phyloP scores from a whole-genome alignment of 1,140 invertebrate species.

The Dreissena polymorpha region DNA sequence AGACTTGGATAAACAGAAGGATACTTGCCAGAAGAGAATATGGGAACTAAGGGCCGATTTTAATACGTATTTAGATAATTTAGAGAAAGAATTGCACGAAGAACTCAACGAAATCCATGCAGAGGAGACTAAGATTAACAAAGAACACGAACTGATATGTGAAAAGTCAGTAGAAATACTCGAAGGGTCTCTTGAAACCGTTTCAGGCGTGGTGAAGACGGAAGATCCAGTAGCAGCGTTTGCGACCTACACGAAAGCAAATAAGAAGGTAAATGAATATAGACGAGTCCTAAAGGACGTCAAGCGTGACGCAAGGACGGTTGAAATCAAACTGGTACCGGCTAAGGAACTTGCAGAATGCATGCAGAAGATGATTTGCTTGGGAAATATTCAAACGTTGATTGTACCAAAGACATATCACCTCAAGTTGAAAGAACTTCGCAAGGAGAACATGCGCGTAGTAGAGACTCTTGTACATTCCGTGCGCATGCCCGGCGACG shows the following conservation, averaged over 20 bases:
- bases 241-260: constrained; percentile 37
- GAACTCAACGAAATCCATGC: constrained; percentile 5
- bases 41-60: constrained; percentile 30
- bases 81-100: constrained; percentile 19
- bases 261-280: constrained; percentile 20
- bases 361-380: constrained; percentile 1
- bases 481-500: constrained; percentile 44
- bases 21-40: constrained; percentile 15
- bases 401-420: constrained; percentile 43
- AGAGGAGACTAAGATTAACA: constrained; percentile 5
- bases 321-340: constrained; percentile 16
- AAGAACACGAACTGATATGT: constrained; percentile 31
- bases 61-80: constrained; percentile 31
- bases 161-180: constrained; percentile 25
- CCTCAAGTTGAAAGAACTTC: constrained; percentile 13
- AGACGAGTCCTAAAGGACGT: constrained; percentile 38
- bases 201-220: constrained; percentile 16
- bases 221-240: constrained; percentile 38
- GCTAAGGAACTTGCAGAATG: background rate
- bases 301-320: constrained; percentile 40
- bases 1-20: constrained; percentile 24
- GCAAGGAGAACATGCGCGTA: constrained; percentile 40
- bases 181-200: background rate
- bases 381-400: constrained; percentile 20
- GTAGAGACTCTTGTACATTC: constrained; percentile 47